Percentiles rank a stretch among this genome's conserved stretches.
These are phyloP conservation scores for Paramormyrops kingsleyae DNA, from an alignment of 2,113 vertebrate genomes.

Conservation along the genomic window DNA sequence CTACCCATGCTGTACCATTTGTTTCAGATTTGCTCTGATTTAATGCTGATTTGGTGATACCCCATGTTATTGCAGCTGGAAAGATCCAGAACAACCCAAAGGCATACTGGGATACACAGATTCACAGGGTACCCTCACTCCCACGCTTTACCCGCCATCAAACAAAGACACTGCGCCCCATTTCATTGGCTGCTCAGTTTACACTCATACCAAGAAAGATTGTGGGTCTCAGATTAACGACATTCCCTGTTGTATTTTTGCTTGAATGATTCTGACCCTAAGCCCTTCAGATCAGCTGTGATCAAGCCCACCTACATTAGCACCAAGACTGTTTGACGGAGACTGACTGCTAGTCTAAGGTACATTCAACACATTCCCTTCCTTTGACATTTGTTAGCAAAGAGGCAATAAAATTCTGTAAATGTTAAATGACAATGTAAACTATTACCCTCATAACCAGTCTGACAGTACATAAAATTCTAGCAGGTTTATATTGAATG, in stretches of 20 bases:
- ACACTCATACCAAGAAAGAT: background rate
- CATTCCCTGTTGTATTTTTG: background rate
- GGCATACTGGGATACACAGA: background rate
- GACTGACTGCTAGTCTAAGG: background rate
- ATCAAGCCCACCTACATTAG: background rate
- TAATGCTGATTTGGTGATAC: background rate
- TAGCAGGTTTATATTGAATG: background rate
- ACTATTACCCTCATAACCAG: background rate
- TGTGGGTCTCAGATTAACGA: background rate
- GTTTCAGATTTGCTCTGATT: background rate
- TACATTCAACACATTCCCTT: background rate
- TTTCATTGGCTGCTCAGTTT: background rate
- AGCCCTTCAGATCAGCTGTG: background rate
- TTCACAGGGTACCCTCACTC: background rate
- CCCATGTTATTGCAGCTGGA: background rate
- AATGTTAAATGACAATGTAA: background rate
- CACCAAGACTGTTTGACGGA: background rate
- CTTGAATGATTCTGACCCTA: background rate
- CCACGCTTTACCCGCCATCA: background rate
- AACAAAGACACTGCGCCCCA: background rate
- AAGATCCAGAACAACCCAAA: background rate
- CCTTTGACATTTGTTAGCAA: background rate
- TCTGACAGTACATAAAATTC: background rate
- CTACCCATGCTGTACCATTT: background rate
- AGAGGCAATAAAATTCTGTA: background rate